Evolutionary conservation across 2,797 vertebrate genomes (phyloP).

Genomic region (Mycteria americana): DNA sequence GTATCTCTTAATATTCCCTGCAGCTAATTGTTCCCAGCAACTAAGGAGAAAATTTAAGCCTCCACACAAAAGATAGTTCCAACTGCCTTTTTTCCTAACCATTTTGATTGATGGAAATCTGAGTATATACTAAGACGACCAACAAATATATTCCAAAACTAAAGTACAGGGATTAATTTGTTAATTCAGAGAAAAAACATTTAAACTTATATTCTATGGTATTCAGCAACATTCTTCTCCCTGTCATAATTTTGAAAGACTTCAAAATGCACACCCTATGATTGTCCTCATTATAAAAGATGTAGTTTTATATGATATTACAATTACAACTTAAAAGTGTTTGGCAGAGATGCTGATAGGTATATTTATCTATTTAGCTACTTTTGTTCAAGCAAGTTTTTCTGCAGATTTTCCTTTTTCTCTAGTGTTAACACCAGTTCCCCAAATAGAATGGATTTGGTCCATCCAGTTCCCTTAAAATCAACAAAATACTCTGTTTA

Average conservation of each 20-base stretch:
- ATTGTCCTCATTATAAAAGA: neutral
- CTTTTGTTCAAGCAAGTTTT: neutral
- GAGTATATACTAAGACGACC: neutral
- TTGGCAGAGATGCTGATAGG: neutral
- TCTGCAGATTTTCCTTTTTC: neutral
- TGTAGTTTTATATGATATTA: neutral
- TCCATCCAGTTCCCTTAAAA: neutral
- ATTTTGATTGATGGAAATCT: neutral
- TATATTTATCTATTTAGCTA: neutral
- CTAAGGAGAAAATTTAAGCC: neutral
- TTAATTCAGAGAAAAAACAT: neutral
- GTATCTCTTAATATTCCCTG: neutral
- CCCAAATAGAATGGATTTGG: neutral
- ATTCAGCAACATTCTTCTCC: neutral
- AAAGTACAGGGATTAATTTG: neutral
- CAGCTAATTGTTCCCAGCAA: neutral
- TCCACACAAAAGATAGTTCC: neutral
- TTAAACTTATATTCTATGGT: neutral
- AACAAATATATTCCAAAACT: neutral
- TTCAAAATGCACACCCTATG: neutral
- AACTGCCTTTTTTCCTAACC: neutral
- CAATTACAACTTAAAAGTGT: neutral
- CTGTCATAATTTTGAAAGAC: neutral
- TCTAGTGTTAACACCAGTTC: neutral
- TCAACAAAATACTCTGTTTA: slow-evolving; percentile 24